phyloP scores from a whole-genome alignment of 2,888 invertebrate genomes.

The Acanthosepion esculentum region DNA sequence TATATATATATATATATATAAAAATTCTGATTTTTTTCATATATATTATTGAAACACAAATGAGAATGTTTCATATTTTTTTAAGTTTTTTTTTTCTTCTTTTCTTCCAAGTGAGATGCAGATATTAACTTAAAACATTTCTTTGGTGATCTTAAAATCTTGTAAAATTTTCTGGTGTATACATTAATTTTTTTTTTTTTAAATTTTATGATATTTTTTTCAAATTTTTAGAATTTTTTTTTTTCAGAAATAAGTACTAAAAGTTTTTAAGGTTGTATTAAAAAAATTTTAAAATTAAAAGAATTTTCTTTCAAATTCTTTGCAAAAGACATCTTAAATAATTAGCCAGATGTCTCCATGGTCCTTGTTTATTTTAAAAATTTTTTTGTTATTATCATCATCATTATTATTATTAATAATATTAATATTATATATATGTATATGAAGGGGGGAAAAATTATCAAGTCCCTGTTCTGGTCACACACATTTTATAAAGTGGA shows the following conservation, averaged over 20 bases:
- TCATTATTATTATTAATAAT: neutral
- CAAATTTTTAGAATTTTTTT: neutral
- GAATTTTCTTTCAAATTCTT: neutral
- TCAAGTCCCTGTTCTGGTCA: conserved; percentile 21
- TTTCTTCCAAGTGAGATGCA: neutral
- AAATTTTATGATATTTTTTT: neutral
- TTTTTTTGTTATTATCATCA: neutral
- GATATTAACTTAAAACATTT: conserved; percentile 14
- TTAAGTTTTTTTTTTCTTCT: neutral
- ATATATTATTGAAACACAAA: neutral
- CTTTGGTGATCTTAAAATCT: neutral
- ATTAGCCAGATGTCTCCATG: neutral
- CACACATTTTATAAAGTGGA: neutral
- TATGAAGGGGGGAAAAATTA: neutral
- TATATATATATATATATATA: neutral
- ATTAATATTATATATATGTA: neutral
- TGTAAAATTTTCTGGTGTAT: neutral
- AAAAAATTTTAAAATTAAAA: neutral
- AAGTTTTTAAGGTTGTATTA: neutral
- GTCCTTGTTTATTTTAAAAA: neutral
- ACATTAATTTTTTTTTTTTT: neutral
- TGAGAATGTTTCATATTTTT: conserved; percentile 18
- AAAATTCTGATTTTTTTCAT: neutral
- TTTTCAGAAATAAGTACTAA: conserved; percentile 33
- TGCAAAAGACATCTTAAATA: neutral